A percentile compares a stretch with the other conserved stretches of the same genome.
phyloP scores from a whole-genome alignment of 1,140 invertebrate genomes.

The Araneus ventricosus region DNA sequence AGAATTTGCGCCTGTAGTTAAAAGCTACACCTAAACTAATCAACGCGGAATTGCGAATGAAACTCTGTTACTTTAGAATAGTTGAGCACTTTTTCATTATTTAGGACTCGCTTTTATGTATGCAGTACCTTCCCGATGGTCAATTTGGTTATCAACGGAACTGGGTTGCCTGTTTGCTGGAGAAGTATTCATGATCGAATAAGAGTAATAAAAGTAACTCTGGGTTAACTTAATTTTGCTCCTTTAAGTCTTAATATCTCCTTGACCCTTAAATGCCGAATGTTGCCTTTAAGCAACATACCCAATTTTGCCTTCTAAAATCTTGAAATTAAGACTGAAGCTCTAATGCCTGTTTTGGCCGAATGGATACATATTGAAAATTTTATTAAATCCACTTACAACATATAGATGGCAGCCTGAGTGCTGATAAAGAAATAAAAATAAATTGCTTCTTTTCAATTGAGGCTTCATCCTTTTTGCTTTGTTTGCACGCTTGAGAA shows the following conservation, averaged over 20 bases:
- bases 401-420: too few relatives aligned
- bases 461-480: too few relatives aligned
- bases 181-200: neutral
- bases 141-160: neutral
- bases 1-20: slow-evolving; percentile 18
- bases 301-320: too few relatives aligned
- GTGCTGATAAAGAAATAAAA: too few relatives aligned
- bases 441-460: too few relatives aligned
- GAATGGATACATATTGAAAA: too few relatives aligned
- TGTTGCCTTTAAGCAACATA: too few relatives aligned
- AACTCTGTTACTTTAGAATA: neutral
- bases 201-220: neutral
- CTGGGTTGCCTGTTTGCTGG: neutral
- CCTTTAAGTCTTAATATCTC: neutral
- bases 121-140: neutral
- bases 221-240: neutral
- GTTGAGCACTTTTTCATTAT: neutral
- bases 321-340: too few relatives aligned
- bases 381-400: too few relatives aligned
- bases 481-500: too few relatives aligned
- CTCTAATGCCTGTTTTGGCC: too few relatives aligned
- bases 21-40: slow-evolving; percentile 38
- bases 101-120: neutral
- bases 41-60: neutral
- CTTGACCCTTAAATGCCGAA: too few relatives aligned